These are phyloP conservation scores for Dascillus cervinus DNA, from an alignment of 2,888 invertebrate species.

Conservation along the genomic window DNA sequence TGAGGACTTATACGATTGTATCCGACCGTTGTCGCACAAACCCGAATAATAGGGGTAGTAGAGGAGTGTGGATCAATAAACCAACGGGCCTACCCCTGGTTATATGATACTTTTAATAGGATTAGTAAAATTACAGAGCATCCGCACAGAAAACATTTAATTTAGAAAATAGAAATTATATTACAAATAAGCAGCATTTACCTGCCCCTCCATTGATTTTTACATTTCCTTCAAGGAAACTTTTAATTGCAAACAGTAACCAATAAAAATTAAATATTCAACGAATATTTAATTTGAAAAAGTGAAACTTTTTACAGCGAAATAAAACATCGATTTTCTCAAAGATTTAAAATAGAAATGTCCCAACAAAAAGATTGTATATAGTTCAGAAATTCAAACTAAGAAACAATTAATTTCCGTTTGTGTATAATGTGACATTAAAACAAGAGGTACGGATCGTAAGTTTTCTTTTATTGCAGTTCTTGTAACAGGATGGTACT, in stretches of 20 bases:
- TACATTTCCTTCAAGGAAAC: too few relatives aligned
- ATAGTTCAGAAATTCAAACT: constrained; percentile 12
- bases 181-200: constrained; percentile 10
- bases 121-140: constrained; percentile 42
- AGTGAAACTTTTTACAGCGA: too few relatives aligned
- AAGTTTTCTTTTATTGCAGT: constrained; percentile 10
- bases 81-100: constrained; percentile 39
- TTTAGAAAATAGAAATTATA: constrained; percentile 24
- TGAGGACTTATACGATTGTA: constrained; percentile 12
- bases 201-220: too few relatives aligned
- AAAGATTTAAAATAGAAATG: too few relatives aligned
- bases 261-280: too few relatives aligned
- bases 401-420: constrained; percentile 16
- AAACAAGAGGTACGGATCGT: constrained; percentile 11
- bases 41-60: constrained; percentile 19
- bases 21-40: too few relatives aligned
- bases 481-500: constrained; percentile 8
- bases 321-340: too few relatives aligned
- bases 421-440: constrained; percentile 17
- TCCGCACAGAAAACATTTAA: constrained; percentile 37
- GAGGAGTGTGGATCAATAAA: constrained; percentile 36
- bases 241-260: too few relatives aligned
- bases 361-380: constrained; percentile 14
- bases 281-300: too few relatives aligned
- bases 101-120: constrained; percentile 43